Percentiles rank a stretch among this genome's conserved stretches.
Conservation (phyloP, 2,113 vertebrate species). For the Coregonus clupeaformis region DNA sequence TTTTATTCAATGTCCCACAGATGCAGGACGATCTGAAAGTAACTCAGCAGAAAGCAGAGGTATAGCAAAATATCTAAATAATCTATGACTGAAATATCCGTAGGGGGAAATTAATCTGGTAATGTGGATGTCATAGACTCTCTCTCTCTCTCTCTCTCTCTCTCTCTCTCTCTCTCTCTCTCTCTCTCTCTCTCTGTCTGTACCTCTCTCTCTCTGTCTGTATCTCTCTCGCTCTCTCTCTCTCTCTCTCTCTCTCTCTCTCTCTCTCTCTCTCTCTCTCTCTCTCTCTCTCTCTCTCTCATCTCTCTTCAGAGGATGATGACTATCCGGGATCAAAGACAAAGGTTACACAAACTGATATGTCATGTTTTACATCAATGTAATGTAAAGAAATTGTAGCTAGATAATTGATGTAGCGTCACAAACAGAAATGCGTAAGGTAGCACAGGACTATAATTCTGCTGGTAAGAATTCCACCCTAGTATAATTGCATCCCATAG, state of each 20-base stretch:
- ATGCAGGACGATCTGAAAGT: slow-evolving; percentile 18
- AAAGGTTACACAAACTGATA: no score
- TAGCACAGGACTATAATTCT: slow-evolving; percentile 9
- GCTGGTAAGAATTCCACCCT: slow-evolving; percentile 8
- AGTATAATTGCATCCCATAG: neutral
- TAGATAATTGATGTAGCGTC: neutral
- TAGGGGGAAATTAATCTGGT: neutral
- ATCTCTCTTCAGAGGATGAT: no score
- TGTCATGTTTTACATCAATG: neutral
- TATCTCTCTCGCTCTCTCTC: no score
- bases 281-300: no score
- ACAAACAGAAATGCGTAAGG: neutral
- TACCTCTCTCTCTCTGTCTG: no score
- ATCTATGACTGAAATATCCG: neutral
- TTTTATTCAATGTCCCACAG: slow-evolving; percentile 22
- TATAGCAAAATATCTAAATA: neutral
- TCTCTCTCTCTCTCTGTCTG: no score
- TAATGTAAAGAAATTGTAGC: neutral
- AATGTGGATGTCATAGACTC: neutral
- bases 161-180: fast-evolving
- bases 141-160: no score
- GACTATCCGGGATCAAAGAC: no score
- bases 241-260: no score
- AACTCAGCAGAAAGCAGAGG: slow-evolving; percentile 38
- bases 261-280: no score